Percentiles rank a stretch among this genome's conserved stretches.
phyloP scores from a whole-genome alignment of 92 coral and sea anemone genomes.

The Phenganax subtilis region DNA sequence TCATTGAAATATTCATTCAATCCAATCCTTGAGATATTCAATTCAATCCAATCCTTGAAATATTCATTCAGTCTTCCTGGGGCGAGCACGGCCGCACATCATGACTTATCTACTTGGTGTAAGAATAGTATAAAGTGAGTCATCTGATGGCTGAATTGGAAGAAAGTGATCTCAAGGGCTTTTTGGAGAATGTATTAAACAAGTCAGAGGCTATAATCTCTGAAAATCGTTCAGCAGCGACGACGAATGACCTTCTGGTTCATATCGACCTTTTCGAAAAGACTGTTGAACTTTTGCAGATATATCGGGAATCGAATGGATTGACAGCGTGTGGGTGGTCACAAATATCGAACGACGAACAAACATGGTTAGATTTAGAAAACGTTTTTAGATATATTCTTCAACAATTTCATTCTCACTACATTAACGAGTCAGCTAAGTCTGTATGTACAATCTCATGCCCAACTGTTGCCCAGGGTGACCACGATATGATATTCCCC shows the following conservation, averaged over 20 bases:
- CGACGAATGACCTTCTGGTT: conserved; percentile 22
- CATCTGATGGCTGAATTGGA: not conserved
- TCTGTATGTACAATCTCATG: not conserved
- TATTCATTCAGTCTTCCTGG: no score
- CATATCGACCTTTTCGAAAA: conserved; percentile 25
- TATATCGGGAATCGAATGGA: conserved; percentile 5
- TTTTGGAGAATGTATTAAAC: conserved; percentile 16
- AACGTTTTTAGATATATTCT: conserved; percentile 7
- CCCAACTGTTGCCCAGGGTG: not conserved
- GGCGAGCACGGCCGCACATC: no score
- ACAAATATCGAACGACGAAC: conserved; percentile 8
- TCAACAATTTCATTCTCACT: not conserved
- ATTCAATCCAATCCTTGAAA: no score
- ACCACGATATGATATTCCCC: conserved; percentile 16
- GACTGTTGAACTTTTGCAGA: conserved; percentile 23
- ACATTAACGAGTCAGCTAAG: not conserved
- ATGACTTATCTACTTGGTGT: no score
- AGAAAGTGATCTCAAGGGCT: conserved; percentile 12
- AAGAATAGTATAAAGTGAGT: no score
- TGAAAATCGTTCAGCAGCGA: not conserved
- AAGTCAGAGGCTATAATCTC: not conserved
- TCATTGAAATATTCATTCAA: no score
- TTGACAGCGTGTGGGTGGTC: conserved; percentile 18
- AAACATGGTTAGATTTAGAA: conserved; percentile 18
- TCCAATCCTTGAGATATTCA: no score